Evolutionary conservation across 2,113 vertebrate genomes (phyloP).

Genomic region (Mastomys coucha): DNA sequence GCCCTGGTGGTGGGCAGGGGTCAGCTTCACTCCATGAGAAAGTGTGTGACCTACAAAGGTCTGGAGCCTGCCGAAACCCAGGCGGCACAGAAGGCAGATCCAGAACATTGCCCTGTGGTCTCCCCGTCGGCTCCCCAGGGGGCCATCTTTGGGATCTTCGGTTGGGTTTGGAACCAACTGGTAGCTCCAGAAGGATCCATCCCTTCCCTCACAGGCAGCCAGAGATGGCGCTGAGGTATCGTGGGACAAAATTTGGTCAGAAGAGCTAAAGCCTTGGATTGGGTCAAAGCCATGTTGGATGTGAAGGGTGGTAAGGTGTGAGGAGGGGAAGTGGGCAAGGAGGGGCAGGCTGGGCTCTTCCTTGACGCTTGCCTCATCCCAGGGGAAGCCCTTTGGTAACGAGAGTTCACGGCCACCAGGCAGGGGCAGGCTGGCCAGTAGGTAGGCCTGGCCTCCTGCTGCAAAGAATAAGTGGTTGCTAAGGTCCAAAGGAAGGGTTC

Average conservation of each 20-base stretch:
- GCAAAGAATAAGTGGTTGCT: constrained; percentile 82
- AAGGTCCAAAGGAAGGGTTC: constrained; percentile 75
- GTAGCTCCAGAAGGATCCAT: constrained; percentile 84
- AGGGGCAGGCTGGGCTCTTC: constrained; percentile 74
- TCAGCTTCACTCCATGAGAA: constrained; percentile 80
- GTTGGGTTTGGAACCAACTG: constrained; percentile 80
- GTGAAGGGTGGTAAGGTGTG: constrained; percentile 81
- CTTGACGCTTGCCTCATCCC: constrained; percentile 67
- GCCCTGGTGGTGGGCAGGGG: constrained; percentile 70
- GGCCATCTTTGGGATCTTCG: constrained; percentile 86
- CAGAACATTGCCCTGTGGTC: constrained; percentile 74
- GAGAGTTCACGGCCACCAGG: constrained; percentile 64
- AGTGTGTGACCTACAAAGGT: constrained; percentile 77
- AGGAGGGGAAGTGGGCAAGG: constrained; percentile 54
- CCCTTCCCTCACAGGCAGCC: constrained; percentile 79
- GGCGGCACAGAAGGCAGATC: constrained; percentile 84
- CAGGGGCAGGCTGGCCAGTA: constrained; percentile 76
- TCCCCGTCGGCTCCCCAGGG: constrained; percentile 61
- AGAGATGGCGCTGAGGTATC: constrained; percentile 87
- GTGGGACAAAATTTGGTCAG: constrained; percentile 88
- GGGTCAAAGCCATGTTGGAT: constrained; percentile 83
- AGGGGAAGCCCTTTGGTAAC: constrained; percentile 85
- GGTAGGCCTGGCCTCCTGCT: constrained; percentile 81
- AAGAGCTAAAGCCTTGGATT: constrained; percentile 87
- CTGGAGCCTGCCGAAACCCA: constrained; percentile 79